A percentile compares a stretch with the other conserved stretches of the same genome.
Conservation (phyloP, 2,888 invertebrate genomes). For the Cotesia congregata region DNA sequence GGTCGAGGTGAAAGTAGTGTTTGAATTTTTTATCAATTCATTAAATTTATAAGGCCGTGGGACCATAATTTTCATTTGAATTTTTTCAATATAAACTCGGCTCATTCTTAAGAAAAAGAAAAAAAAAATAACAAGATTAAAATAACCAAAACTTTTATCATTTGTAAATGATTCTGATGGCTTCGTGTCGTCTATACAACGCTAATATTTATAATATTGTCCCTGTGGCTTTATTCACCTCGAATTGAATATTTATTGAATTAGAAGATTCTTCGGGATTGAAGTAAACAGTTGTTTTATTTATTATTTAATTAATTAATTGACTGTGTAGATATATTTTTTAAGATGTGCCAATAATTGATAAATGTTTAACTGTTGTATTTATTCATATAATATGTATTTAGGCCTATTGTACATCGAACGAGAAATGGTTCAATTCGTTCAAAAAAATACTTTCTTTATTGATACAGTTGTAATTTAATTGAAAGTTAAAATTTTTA, state of each 20-base stretch:
- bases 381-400: not conserved
- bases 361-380: not conserved
- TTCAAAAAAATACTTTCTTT: not conserved
- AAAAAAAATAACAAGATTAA: not conserved
- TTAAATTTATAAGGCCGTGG: slow-evolving; percentile 20
- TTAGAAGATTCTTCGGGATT: not conserved
- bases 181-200: not conserved
- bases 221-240: not conserved
- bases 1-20: slow-evolving; percentile 74
- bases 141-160: not conserved
- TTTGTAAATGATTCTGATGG: not conserved
- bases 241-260: not conserved
- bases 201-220: not conserved
- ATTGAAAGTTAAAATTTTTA: not conserved
- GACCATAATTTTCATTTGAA: slow-evolving; percentile 25
- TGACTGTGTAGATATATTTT: not conserved
- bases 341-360: slow-evolving; percentile 15
- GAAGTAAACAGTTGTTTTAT: not conserved
- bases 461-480: not conserved
- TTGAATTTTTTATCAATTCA: slow-evolving; percentile 54
- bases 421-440: not conserved
- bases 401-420: slow-evolving; percentile 24
- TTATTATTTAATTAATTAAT: slow-evolving; percentile 12
- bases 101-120: not conserved
- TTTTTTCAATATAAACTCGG: not conserved